Evolutionary conservation across 2,113 vertebrate species (phyloP).

Genomic region (Solea solea): DNA sequence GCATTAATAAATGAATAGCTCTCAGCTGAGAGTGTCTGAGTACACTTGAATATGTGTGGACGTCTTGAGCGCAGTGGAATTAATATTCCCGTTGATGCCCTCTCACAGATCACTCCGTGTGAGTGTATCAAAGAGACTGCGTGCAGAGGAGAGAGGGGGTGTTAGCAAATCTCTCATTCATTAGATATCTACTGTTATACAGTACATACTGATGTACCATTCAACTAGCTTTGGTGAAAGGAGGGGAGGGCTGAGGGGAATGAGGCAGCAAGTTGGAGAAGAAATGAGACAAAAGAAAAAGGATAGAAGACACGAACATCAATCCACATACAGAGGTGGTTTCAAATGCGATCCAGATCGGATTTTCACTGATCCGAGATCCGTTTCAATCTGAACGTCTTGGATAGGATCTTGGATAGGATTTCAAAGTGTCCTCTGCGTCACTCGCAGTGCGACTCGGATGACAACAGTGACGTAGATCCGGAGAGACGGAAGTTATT

Average conservation of each 20-base stretch:
- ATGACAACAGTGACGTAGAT: too few species aligned
- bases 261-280: conserved; percentile 34
- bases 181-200: conserved; percentile 48
- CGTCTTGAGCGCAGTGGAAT: conserved; percentile 34
- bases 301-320: background rate
- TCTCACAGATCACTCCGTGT: conserved; percentile 44
- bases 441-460: too few species aligned
- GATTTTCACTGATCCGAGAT: too few species aligned
- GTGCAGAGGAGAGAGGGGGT: conserved; percentile 25
- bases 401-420: too few species aligned
- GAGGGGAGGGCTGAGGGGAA: conserved; percentile 10
- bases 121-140: background rate
- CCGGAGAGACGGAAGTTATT: too few species aligned
- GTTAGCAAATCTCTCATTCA: conserved; percentile 69
- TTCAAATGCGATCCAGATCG: too few species aligned
- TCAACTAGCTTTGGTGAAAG: conserved; percentile 27
- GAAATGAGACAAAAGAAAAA: conserved; percentile 20
- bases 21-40: conserved; percentile 18
- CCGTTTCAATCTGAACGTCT: too few species aligned
- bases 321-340: too few species aligned
- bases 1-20: conserved; percentile 71
- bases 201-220: conserved; percentile 48
- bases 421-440: too few species aligned
- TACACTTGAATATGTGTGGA: background rate
- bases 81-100: conserved; percentile 53